These are phyloP conservation scores for Notolabrus celidotus DNA, from an alignment of 2,797 vertebrate genomes.

Conservation along the genomic window DNA sequence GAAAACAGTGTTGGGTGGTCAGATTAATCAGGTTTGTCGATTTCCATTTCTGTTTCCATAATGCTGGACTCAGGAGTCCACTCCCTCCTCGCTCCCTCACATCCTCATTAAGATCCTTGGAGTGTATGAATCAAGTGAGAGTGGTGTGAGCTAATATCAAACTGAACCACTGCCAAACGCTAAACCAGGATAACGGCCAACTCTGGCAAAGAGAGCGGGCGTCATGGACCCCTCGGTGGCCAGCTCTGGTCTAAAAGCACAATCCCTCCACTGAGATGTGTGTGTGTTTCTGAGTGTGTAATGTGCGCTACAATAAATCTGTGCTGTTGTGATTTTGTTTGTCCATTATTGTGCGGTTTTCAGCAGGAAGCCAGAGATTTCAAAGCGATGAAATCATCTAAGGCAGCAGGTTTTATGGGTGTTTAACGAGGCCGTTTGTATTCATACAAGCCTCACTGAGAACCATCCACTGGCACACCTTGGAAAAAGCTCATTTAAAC, in stretches of 20 bases:
- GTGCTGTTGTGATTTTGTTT: constrained; percentile 37
- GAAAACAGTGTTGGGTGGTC: constrained; percentile 40
- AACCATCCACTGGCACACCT: constrained; percentile 45
- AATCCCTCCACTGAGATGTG: constrained; percentile 29
- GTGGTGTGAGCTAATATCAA: constrained; percentile 38
- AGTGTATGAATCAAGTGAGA: constrained; percentile 19
- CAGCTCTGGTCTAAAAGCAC: constrained; percentile 59
- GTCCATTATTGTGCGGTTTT: constrained; percentile 63
- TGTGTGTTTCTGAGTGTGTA: constrained; percentile 21
- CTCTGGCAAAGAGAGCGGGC: constrained; percentile 57
- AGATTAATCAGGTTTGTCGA: constrained; percentile 22
- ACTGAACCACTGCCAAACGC: constrained; percentile 35
- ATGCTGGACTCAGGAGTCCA: constrained; percentile 1
- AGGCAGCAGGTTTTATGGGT: constrained; percentile 73
- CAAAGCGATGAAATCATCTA: constrained; percentile 79
- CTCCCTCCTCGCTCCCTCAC: neutral
- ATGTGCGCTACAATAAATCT: constrained; percentile 29
- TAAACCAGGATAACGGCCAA: constrained; percentile 45
- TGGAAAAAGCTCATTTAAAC: constrained; percentile 43
- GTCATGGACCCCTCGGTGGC: constrained; percentile 59
- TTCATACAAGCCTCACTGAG: constrained; percentile 58
- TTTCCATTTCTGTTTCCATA: constrained; percentile 28
- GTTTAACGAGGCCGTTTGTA: constrained; percentile 75
- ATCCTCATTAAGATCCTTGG: constrained; percentile 14
- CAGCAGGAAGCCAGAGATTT: constrained; percentile 74